Base-by-base conservation (phyloP, 2,797 vertebrate genomes). In the Pogonophryne albipinna region DNA sequence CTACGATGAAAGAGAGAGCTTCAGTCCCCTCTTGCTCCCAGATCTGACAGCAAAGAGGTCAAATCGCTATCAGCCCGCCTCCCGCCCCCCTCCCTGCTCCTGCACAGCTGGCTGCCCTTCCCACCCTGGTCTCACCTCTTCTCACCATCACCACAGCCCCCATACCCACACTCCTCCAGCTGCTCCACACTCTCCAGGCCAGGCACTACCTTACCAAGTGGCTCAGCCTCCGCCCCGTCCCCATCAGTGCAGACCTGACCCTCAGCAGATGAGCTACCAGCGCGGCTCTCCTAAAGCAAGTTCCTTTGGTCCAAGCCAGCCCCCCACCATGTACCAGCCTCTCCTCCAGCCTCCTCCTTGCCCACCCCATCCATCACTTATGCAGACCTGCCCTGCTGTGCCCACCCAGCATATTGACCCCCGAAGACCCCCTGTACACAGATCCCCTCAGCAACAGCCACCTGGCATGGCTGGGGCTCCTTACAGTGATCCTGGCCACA, bases 1-100 rank as follows among this genome's bases (percentile, higher is more conserved):
- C 74, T 96, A 96, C 14, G 95, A 96, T 60, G 95, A 96, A 57
- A 91, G 95, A 79, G 95, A 95, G 67, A 95, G 95, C 75, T 96
- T 95, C 74, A 95, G 95, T 83, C 95, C 94, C 0, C 86, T 95
- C 23, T 66, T 90, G 76, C 81, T 92, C 45, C 92, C 92, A 49
- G 93, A 95, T 86, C 83, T 96, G 74, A 86, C 91, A 3, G 65
- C 72, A 34, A 87, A 87, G 55, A 93, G 87, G 75, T 75, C 87
- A 65, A 91, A 85, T 68, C 90, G 84, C 38, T 94, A 92, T 84
- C 93, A 94, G 19, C 85, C 94, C 15, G 77, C 87, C 11, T 88
- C 84, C 55, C 93, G 85, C 14, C 91, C 82, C 70, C 91, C 90
- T 67, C 91, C 93, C 20, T 96, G 95, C 80, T 91, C 94, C 64